Conservation (phyloP, 2,888 invertebrate species). For the Teleogryllus oceanicus region DNA sequence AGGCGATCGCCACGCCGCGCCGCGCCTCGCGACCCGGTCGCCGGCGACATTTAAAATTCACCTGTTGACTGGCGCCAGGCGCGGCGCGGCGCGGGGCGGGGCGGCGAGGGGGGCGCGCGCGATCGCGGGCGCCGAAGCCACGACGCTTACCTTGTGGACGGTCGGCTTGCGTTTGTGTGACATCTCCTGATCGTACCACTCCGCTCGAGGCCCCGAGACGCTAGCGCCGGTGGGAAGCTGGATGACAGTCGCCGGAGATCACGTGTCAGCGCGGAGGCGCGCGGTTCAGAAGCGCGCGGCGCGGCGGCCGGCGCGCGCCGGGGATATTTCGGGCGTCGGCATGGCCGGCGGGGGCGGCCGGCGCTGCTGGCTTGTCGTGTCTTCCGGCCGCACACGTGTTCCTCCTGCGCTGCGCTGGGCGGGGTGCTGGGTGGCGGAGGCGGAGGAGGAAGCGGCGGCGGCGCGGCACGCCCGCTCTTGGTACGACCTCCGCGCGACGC, state of each 20-base stretch:
- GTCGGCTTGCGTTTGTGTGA: constrained; percentile 33
- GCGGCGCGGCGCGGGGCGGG: background rate
- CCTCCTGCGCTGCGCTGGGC: background rate
- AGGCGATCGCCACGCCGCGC: background rate
- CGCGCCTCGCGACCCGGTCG: background rate
- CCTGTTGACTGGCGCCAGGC: constrained; percentile 29
- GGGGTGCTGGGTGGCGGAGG: background rate
- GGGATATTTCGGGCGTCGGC: background rate
- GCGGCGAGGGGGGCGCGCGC: background rate
- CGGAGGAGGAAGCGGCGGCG: background rate
- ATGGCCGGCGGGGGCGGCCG: background rate
- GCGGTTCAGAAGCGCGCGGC: background rate
- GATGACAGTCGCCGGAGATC: background rate
- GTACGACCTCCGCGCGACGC: constrained; percentile 18
- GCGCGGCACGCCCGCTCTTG: background rate
- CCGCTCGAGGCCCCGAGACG: background rate
- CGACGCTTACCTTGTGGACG: constrained; percentile 32
- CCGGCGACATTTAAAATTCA: constrained; percentile 28
- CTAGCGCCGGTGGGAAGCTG: no score
- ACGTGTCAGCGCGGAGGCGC: background rate
- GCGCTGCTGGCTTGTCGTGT: background rate
- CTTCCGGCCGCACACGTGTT: background rate
- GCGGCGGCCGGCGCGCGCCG: background rate
- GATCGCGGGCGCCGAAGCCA: background rate
- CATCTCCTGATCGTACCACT: constrained; percentile 22